Base-by-base conservation (phyloP, 2,888 invertebrate species). In the Lymantria monacha region DNA sequence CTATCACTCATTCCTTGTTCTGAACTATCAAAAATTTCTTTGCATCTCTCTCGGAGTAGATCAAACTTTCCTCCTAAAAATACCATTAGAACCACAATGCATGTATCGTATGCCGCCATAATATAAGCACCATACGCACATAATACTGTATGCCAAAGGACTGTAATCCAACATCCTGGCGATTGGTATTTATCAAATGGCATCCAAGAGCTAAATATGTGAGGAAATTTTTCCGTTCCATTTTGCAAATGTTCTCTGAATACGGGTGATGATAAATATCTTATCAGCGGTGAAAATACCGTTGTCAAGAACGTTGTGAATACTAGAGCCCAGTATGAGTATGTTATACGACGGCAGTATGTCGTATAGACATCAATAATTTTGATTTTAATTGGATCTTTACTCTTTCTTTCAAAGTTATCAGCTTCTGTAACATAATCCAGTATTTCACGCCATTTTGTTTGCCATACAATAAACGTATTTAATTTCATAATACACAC, bases 121-220 rank as follows among this genome's bases (percentile, higher is more conserved):
- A 80, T 72, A n/a, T 51, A 9, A 43, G 74, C 81, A 31, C 88
- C 88, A 52, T 83, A 83, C 1, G 63, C 66, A 51, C 82, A 81
- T 8, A 83, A 14, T 0, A 68, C 31, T 9, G 59, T 54, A 51
- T 89, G 88, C 79, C 81, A 82, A 0, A 73, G 13, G 7, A 87
- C 72, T 2, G 83, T 85, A 1, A 86, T 66, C 85, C 85, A 89
- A 42, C 67, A 70, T 7, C 87, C 87, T 9, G 87, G 86, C 9
- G 70, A 73, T 33, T 73, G 66, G 48, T 85, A 72, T 49, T 87
- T 87, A 53, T 89, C 80, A 59, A 85, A 75, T 0, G 88, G 87
- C 71, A 83, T 73, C 87, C 87, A 90, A 12, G 88, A 80, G 51
- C 85, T 88, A 38, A 85, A 85, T 15, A 90, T 85, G 43, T 87